A percentile compares a stretch with the other conserved stretches of the same genome.
phyloP scores from a whole-genome alignment of 2,888 invertebrate species.

The Oxytorus armatus region DNA sequence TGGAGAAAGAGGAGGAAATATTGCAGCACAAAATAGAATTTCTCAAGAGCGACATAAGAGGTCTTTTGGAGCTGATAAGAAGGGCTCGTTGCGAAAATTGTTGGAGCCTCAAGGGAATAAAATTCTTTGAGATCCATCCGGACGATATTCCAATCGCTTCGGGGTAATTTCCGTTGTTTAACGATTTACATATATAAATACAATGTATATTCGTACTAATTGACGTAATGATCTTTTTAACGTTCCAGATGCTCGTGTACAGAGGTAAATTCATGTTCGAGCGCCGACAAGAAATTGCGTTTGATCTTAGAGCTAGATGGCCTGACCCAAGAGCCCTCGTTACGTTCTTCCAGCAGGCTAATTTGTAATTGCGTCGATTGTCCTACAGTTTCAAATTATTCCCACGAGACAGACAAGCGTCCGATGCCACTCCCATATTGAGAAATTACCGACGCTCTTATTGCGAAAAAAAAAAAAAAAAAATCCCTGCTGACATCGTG shows the following conservation, averaged over 20 bases:
- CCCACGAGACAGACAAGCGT: slow-evolving; percentile 48
- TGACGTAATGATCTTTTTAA: too few species aligned
- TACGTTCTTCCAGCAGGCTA: slow-evolving; percentile 46
- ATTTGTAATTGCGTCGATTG: slow-evolving; percentile 43
- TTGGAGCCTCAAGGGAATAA: slow-evolving; percentile 86
- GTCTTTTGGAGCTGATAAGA: slow-evolving; percentile 86
- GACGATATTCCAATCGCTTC: slow-evolving; percentile 76
- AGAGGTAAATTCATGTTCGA: slow-evolving; percentile 79
- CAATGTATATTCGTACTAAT: too few species aligned
- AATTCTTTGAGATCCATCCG: slow-evolving; percentile 85
- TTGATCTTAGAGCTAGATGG: slow-evolving; percentile 71
- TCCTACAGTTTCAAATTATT: slow-evolving; percentile 52
- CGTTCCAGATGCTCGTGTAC: slow-evolving; percentile 77
- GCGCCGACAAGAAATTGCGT: slow-evolving; percentile 72
- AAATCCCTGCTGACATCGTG: too few species aligned
- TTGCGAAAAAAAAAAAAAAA: slow-evolving; percentile 8
- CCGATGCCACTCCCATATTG: slow-evolving; percentile 43
- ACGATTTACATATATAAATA: neutral
- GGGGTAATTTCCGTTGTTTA: slow-evolving; percentile 74
- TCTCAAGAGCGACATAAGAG: slow-evolving; percentile 86
- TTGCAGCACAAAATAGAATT: slow-evolving; percentile 85
- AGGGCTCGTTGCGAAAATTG: slow-evolving; percentile 85
- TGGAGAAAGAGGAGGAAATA: slow-evolving; percentile 77
- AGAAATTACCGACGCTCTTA: slow-evolving; percentile 12
- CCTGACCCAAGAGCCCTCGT: slow-evolving; percentile 41